Evolutionary conservation across 2,888 invertebrate genomes (phyloP), one percentile per base, ranked within the genome.

Genomic region (Digitonthophagus gazella): DNA sequence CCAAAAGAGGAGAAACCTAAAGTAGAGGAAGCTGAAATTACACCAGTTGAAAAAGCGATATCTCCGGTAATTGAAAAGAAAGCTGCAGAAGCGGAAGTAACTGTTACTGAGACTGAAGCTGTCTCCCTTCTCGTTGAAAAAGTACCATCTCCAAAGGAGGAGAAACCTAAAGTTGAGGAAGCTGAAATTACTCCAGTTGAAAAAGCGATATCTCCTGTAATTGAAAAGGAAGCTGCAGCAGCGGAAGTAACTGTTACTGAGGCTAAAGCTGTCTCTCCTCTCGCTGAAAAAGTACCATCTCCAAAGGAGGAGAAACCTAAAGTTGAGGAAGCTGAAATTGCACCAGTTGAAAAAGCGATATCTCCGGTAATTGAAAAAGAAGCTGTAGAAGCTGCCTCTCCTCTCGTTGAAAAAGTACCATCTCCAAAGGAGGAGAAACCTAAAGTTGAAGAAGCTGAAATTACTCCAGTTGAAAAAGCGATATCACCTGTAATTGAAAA

Each of bases 1-100:
- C 28, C 28, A 11, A 44, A 44, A 44, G 28, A 44, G 1, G 11
- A 11, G 11, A 44, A 44, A 44, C 28, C 67, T 20, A 63, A 70
- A 19, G 54, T 64, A 20, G 22, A 44, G 11, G 68, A 72, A 56
- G 44, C 57, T 8, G 61, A 15, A 64, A 61, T 28, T 15, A 66
- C 65, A 65, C 2, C 15, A n/a, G 20, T 28, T n/a, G 64, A 64
- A 15, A 28, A 61, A 18, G 58, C 64, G 11, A n/a, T 15, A 15
- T 14, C 15, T 58, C 18, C 16, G 19, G 19, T 15, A 16, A 3
- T 58, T 16, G 16, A 15, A 15, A 11, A 5, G 2, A 58, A 3
- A 58, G 15, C 16, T 15, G 58, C 19, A 15, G 58, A 58, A 58
- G 16, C 1, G 58, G 58, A 58, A 58, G 1, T 16, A 15, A 11